Percentiles rank a stretch among this genome's conserved stretches.
phyloP scores from a whole-genome alignment of 2,797 vertebrate genomes.

The Dendrocincla tyrannina region DNA sequence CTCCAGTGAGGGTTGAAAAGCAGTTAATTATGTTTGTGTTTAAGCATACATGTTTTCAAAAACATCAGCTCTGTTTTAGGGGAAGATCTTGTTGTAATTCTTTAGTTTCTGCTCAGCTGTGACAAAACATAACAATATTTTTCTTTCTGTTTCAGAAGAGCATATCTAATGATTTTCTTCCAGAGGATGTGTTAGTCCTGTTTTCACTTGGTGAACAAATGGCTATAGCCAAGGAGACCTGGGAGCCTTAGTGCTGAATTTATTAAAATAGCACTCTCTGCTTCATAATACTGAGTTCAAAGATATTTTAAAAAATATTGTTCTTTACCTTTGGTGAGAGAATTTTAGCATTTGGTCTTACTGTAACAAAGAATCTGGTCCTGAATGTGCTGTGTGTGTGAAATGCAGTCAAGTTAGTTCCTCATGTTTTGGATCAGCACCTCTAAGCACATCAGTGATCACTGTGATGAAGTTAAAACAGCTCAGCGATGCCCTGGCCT shows the following conservation, averaged over 20 bases:
- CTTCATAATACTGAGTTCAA: not conserved
- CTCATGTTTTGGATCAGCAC: not conserved
- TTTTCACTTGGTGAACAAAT: not conserved
- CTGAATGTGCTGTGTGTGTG: not conserved
- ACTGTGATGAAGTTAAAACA: not conserved
- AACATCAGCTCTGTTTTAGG: not conserved
- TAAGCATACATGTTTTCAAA: not conserved
- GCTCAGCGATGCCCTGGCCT: not conserved
- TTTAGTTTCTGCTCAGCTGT: not conserved
- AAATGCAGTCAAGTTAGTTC: rapidly evolving
- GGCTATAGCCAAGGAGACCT: not conserved
- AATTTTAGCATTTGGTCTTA: not conserved
- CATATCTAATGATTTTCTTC: not conserved
- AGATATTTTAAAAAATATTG: rapidly evolving
- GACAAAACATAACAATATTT: not conserved
- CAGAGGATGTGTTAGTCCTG: not conserved
- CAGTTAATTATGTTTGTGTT: not conserved
- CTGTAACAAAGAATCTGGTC: not conserved
- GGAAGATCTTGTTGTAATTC: not conserved
- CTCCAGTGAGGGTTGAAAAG: not conserved
- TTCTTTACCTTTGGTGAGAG: not conserved
- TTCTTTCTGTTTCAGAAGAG: not conserved
- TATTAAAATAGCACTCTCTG: not conserved
- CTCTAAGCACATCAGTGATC: not conserved
- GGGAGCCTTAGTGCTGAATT: not conserved